phyloP scores from a whole-genome alignment of 1,140 invertebrate genomes.

The Dendroctonus valens region DNA sequence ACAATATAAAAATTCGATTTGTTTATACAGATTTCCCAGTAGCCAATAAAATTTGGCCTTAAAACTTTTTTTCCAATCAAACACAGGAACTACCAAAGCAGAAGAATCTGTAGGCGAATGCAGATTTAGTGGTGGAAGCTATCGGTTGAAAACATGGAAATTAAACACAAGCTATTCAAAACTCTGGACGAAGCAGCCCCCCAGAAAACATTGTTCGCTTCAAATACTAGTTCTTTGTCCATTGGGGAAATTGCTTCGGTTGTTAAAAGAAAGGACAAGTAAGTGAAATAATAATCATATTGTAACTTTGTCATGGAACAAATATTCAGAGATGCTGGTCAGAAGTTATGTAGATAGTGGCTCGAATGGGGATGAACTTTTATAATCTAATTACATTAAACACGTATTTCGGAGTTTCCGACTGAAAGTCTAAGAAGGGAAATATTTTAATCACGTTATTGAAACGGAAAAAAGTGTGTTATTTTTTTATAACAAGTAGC shows the following conservation, averaged over 20 bases:
- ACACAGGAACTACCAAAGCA: slow-evolving; percentile 54
- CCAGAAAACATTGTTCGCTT: slow-evolving; percentile 73
- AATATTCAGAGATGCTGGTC: no score
- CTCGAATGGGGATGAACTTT: no score
- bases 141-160: slow-evolving; percentile 81
- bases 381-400: no score
- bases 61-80: no score
- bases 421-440: neutral
- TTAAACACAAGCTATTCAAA: slow-evolving; percentile 78
- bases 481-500: no score
- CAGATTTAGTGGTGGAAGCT: slow-evolving; percentile 83
- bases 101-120: slow-evolving; percentile 59
- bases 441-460: neutral
- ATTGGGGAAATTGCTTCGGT: slow-evolving; percentile 80
- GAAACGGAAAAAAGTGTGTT: neutral
- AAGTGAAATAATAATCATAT: neutral
- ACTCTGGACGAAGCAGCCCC: slow-evolving; percentile 62
- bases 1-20: no score
- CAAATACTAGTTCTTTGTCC: slow-evolving; percentile 86
- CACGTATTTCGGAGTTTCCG: no score
- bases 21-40: no score
- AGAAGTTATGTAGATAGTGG: no score
- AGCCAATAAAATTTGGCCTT: no score
- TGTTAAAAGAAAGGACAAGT: slow-evolving; percentile 56
- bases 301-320: no score